Evolutionary conservation across 2,113 vertebrate species (phyloP).

Genomic region (Suncus etruscus): DNA sequence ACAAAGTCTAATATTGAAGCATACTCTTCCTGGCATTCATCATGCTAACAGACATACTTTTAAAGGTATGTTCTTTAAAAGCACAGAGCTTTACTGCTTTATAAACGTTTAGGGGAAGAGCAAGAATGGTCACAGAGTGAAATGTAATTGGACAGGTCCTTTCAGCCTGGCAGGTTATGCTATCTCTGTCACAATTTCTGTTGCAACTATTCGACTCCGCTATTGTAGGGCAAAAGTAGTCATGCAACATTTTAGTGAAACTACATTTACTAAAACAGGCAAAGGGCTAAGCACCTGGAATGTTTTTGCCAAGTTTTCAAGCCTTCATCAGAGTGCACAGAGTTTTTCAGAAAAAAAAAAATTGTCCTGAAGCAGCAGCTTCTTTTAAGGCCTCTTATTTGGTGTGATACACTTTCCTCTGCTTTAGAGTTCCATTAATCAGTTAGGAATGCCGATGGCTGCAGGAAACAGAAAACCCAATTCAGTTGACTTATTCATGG

Average conservation of each 20-base stretch:
- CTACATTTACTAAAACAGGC: conserved; percentile 49
- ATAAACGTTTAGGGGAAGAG: background rate
- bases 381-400: background rate
- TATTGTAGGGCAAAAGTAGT: background rate
- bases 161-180: background rate
- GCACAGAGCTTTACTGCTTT: background rate
- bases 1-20: background rate
- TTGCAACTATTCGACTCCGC: background rate
- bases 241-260: conserved; percentile 31
- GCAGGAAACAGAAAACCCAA: background rate
- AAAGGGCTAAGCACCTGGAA: background rate
- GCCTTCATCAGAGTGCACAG: background rate
- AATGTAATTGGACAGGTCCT: conserved; percentile 21
- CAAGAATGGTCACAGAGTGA: background rate
- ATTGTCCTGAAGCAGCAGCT: background rate
- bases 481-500: background rate
- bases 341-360: background rate
- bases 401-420: background rate
- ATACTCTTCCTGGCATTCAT: background rate
- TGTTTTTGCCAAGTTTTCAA: background rate
- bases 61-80: background rate
- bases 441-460: background rate
- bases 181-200: background rate
- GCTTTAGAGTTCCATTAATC: background rate
- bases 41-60: background rate